Percentiles rank a stretch among this genome's conserved stretches.
These are phyloP conservation scores for Conus ventricosus DNA, from an alignment of 1,140 invertebrate genomes.

Conservation along the genomic window DNA sequence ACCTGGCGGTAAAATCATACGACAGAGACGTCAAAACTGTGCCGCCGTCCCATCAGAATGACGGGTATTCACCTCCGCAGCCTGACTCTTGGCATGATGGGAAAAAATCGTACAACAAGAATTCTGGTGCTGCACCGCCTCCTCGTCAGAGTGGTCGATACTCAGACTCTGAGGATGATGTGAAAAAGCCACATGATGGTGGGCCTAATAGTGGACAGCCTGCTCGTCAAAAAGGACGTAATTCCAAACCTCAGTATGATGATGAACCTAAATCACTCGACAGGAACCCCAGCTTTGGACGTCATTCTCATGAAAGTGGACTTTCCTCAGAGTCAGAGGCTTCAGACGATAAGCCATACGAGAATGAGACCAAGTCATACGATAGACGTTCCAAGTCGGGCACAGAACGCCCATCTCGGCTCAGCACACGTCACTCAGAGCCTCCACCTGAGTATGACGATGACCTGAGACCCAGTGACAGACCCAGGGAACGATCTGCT, in stretches of 20 bases:
- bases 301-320: background rate
- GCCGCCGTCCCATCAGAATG: background rate
- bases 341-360: background rate
- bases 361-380: background rate
- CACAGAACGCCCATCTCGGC: background rate
- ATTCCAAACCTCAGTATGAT: background rate
- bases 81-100: background rate
- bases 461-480: no score
- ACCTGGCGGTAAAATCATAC: background rate
- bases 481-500: no score
- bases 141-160: background rate
- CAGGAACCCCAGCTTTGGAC: background rate
- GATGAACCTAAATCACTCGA: background rate
- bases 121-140: background rate
- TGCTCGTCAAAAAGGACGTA: background rate
- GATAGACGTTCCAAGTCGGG: background rate
- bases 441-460: background rate
- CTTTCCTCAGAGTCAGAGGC: background rate
- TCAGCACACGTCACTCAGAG: background rate
- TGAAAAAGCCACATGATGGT: no score
- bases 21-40: background rate
- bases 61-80: background rate
- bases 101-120: background rate
- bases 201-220: no score
- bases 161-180: background rate